Evolutionary conservation across 2,797 vertebrate species (phyloP), one percentile per base, ranked within the genome.

Genomic region (Odontamblyopus lacepedii): DNA sequence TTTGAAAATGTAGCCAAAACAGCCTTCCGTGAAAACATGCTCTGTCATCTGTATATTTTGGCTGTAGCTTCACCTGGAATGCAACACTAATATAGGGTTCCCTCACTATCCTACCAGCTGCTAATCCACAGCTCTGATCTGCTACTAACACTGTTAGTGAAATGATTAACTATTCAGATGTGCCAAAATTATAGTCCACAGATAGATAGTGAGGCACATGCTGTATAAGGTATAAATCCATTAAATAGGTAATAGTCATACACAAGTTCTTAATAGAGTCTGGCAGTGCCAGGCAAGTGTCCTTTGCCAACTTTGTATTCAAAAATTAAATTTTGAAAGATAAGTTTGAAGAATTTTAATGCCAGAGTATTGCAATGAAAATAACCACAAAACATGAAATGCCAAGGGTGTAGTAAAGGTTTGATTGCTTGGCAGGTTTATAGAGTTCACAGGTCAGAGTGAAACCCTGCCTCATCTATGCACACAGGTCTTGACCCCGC

Each of bases 31-130:
- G 80, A 79, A 83, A 77, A 66, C 70, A 53, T 78, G 69, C 77
- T 4, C 29, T 75, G 70, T 82, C 73, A 67, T 78, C 78, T 88
- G 82, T 60, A 75, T 84, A 85, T 88, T 88, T 82, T 85, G 85
- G 84, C 85, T 86, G 71, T 75, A 84, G 78, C 88, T 87, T 84
- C 44, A 76, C 71, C 78, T 80, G 89, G 86, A 88, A 91, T 90
- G 89, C 89, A 92, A 88, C 91, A 84, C 82, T 87, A 89, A 91
- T 88, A 86, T 76, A 56, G 51, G 76, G 84, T 88, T 91, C 82
- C 84, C 85, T 73, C 35, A 11, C 82, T 67, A 53, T 83, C 81
- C 87, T 75, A 77, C 76, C 69, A 75, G 78, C 88, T 91, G 84
- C 90, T 91, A 89, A 89, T 88, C 81, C 75, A 78, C 86, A 78